These are phyloP conservation scores for Motacilla tschutschensis DNA, from an alignment of 2,113 vertebrate genomes.

Conservation along the genomic window DNA sequence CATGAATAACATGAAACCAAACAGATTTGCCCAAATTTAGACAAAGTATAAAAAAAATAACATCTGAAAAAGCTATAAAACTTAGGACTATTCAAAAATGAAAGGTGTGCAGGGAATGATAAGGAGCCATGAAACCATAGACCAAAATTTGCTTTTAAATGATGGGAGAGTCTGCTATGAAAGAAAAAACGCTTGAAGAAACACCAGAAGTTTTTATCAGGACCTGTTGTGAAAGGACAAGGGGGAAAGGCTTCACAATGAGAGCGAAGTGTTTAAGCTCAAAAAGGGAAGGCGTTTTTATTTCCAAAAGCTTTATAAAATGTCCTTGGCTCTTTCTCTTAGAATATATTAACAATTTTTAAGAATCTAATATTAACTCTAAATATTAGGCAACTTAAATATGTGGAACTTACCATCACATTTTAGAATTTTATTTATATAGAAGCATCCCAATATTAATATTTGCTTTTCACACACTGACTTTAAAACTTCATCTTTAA, in stretches of 20 bases:
- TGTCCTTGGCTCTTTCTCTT: background rate
- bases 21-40: background rate
- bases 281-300: background rate
- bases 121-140: background rate
- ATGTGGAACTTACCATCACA: background rate
- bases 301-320: background rate
- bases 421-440: background rate
- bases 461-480: background rate
- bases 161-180: background rate
- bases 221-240: too few relatives aligned
- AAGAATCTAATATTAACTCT: background rate
- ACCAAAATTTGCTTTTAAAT: background rate
- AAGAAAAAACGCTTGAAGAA: background rate
- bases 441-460: fast-evolving
- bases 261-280: background rate
- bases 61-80: background rate
- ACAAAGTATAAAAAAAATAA: background rate
- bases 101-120: fast-evolving
- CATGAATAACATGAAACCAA: background rate
- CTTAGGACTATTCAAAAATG: background rate
- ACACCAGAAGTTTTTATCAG: background rate
- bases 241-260: background rate
- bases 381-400: background rate
- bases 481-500: background rate
- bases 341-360: background rate